These are phyloP conservation scores for Rhyacophila evoluta DNA, from an alignment of 2,888 invertebrate species.

Conservation along the genomic window DNA sequence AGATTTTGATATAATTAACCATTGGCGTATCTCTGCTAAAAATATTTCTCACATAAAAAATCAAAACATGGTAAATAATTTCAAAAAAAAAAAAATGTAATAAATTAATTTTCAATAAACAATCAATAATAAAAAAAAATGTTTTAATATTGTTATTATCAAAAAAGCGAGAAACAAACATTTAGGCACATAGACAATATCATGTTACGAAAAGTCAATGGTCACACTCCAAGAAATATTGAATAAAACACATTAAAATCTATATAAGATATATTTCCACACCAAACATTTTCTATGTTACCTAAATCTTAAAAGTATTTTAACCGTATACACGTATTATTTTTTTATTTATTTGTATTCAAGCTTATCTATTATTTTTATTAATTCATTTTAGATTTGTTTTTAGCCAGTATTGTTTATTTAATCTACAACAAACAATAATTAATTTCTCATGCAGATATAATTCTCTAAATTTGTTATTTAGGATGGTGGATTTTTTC, in stretches of 20 bases:
- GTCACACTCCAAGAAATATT: slow-evolving; percentile 33
- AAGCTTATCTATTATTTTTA: neutral
- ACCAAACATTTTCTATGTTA: neutral
- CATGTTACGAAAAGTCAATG: slow-evolving; percentile 32
- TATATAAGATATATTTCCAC: neutral
- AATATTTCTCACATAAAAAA: too few species aligned
- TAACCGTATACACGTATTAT: neutral
- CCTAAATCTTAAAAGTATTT: neutral
- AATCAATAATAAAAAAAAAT: neutral
- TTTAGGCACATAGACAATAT: slow-evolving; percentile 45
- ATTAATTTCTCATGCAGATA: neutral
- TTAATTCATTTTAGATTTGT: neutral
- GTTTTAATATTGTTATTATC: neutral
- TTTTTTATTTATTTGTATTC: neutral
- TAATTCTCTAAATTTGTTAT: neutral
- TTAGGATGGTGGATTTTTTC: slow-evolving; percentile 1
- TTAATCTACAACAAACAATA: slow-evolving; percentile 21
- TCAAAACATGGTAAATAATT: too few species aligned
- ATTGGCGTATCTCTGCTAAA: too few species aligned
- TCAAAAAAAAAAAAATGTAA: neutral
- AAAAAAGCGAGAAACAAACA: slow-evolving; percentile 44
- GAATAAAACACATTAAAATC: slow-evolving; percentile 35
- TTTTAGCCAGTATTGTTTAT: neutral
- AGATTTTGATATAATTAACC: too few species aligned
- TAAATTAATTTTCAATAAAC: neutral